These are phyloP conservation scores for Saccostrea glomerata DNA, from an alignment of 1,140 invertebrate species.

Conservation along the genomic window DNA sequence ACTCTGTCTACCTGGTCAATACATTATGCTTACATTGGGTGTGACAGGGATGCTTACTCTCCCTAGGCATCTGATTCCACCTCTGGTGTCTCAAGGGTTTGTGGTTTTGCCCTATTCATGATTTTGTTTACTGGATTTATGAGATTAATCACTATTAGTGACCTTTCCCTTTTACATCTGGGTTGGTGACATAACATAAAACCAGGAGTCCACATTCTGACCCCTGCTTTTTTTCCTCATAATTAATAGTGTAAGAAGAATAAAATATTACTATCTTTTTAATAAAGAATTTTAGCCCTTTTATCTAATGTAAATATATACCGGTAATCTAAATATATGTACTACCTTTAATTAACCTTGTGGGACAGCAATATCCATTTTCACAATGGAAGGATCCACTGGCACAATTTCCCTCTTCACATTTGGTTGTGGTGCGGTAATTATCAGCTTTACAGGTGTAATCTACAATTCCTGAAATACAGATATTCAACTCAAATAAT, in stretches of 20 bases:
- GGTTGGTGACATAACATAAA: too few relatives aligned
- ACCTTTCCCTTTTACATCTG: too few relatives aligned
- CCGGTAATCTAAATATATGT: not conserved
- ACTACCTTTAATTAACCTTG: not conserved
- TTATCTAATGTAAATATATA: not conserved
- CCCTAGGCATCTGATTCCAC: too few relatives aligned
- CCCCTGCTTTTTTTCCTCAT: too few relatives aligned
- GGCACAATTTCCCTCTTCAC: conserved; percentile 35
- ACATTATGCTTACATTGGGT: too few relatives aligned
- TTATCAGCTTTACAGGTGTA: conserved; percentile 3
- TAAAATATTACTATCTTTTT: not conserved
- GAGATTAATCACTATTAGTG: too few relatives aligned
- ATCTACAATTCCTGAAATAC: not conserved
- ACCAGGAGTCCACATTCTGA: too few relatives aligned
- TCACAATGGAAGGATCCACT: conserved; percentile 23
- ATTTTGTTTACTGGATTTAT: too few relatives aligned
- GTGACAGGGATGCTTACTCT: too few relatives aligned
- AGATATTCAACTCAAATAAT: not conserved
- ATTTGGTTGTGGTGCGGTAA: not conserved
- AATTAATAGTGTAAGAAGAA: not conserved
- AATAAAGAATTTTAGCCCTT: not conserved
- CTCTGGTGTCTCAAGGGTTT: too few relatives aligned
- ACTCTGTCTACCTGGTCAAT: too few relatives aligned
- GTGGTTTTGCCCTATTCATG: too few relatives aligned
- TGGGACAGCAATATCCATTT: conserved; percentile 7